Evolutionary conservation across 2,888 invertebrate genomes (phyloP).

Genomic region (Piscicola geometra): DNA sequence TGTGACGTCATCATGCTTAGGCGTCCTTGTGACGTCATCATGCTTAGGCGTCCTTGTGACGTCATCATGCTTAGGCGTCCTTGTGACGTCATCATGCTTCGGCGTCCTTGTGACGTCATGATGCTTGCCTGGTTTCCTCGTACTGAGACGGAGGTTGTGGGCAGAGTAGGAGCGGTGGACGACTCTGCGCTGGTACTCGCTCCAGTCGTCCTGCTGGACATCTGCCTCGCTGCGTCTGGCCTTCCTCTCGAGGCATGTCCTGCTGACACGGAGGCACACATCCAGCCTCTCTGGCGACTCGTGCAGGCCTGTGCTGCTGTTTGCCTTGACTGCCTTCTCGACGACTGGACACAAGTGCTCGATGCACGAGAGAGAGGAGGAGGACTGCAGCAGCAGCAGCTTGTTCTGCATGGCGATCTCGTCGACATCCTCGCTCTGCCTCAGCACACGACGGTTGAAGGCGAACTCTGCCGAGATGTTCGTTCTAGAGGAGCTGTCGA

Average conservation of each 20-base stretch:
- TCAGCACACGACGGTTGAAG: slow-evolving; percentile 12
- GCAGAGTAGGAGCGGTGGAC: not conserved
- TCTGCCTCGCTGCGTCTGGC: not conserved
- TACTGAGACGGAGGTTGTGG: too few species aligned
- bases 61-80: too few species aligned
- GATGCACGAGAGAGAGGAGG: not conserved
- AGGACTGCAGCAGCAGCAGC: not conserved
- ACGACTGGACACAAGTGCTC: not conserved
- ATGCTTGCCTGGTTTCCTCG: too few species aligned
- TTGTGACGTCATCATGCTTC: not conserved
- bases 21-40: too few species aligned
- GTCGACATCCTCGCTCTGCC: slow-evolving; percentile 19
- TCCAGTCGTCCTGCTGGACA: not conserved
- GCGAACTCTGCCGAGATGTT: slow-evolving; percentile 20
- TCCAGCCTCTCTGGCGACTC: not conserved
- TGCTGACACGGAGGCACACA: not conserved
- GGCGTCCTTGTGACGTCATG: too few species aligned
- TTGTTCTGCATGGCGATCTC: not conserved
- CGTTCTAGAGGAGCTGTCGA: not conserved
- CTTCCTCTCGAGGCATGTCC: not conserved
- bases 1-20: too few species aligned
- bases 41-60: too few species aligned
- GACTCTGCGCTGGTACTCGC: not conserved
- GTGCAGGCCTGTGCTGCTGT: not conserved
- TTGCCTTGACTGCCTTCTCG: too few species aligned